A percentile compares a stretch with the other conserved stretches of the same genome.
Evolutionary conservation across 2,113 vertebrate species (phyloP).

Genomic region (Nothoprocta pentlandii): DNA sequence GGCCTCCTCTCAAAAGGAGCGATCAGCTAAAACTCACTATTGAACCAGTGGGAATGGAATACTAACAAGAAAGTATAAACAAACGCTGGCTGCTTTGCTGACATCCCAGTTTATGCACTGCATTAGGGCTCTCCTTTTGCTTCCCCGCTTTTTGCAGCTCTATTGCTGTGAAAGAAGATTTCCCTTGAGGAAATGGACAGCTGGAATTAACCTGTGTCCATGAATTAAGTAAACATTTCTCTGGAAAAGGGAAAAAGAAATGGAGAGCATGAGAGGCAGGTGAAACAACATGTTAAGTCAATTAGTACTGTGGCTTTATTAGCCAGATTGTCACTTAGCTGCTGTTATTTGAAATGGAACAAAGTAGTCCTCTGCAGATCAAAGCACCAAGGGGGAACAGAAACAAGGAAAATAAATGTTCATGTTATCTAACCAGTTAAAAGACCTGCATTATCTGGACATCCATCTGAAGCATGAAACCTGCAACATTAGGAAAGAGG

Average conservation of each 20-base stretch:
- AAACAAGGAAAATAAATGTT: not conserved
- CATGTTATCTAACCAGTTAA: not conserved
- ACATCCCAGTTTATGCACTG: not conserved
- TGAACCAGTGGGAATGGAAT: not conserved
- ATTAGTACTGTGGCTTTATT: not conserved
- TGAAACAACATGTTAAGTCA: not conserved
- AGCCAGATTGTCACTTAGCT: not conserved
- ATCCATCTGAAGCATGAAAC: not conserved
- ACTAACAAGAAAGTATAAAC: not conserved
- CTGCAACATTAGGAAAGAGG: not conserved
- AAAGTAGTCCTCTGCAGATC: not conserved
- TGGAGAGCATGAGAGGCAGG: not conserved
- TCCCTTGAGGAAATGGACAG: not conserved
- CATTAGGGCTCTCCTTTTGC: not conserved
- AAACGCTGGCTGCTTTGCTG: not conserved
- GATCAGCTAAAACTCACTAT: slow-evolving; percentile 14
- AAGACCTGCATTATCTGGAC: not conserved
- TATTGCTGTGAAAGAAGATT: not conserved
- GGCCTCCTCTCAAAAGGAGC: not conserved
- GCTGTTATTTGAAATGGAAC: not conserved
- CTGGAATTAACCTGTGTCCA: not conserved
- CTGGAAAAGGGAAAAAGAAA: not conserved
- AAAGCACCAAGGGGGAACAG: not conserved
- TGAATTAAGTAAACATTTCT: not conserved
- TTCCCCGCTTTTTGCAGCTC: not conserved